Percentiles rank a stretch among this genome's conserved stretches.
These are phyloP conservation scores for Ladona fulva DNA, from an alignment of 1,140 invertebrate species.

Conservation along the genomic window DNA sequence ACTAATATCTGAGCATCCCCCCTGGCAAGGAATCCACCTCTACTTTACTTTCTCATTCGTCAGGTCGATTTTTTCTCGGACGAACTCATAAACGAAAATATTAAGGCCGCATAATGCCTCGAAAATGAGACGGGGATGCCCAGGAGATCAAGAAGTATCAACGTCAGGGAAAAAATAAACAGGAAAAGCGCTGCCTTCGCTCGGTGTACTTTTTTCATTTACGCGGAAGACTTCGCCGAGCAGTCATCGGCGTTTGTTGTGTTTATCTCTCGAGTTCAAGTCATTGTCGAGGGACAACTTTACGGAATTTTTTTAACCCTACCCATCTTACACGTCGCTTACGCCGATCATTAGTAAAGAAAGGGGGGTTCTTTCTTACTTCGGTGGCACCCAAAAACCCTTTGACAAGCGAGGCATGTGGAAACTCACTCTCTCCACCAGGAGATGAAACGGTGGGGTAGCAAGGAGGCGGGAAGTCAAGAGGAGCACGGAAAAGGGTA, in stretches of 20 bases:
- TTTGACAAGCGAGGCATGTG: background rate
- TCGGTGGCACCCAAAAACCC: background rate
- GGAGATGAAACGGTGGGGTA: background rate
- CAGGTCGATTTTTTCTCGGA: too few species aligned
- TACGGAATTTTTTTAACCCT: background rate
- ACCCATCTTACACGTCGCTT: background rate
- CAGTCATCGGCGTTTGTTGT: background rate
- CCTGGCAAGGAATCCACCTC: too few species aligned
- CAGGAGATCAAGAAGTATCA: too few species aligned
- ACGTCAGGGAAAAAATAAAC: too few species aligned
- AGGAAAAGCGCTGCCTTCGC: too few species aligned
- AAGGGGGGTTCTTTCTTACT: background rate
- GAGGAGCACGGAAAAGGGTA: background rate
- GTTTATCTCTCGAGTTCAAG: background rate
- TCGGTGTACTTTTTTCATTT: background rate
- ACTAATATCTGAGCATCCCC: too few species aligned
- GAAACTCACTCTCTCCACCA: background rate
- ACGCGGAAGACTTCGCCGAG: background rate
- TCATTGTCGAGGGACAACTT: background rate
- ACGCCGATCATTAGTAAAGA: background rate
- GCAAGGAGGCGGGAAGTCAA: background rate
- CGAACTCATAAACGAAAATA: too few species aligned
- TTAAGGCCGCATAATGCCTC: too few species aligned
- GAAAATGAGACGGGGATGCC: too few species aligned
- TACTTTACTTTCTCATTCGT: too few species aligned